A percentile compares a stretch with the other conserved stretches of the same genome.
Conservation (phyloP, 1,140 invertebrate genomes). For the Hestina assimilis region DNA sequence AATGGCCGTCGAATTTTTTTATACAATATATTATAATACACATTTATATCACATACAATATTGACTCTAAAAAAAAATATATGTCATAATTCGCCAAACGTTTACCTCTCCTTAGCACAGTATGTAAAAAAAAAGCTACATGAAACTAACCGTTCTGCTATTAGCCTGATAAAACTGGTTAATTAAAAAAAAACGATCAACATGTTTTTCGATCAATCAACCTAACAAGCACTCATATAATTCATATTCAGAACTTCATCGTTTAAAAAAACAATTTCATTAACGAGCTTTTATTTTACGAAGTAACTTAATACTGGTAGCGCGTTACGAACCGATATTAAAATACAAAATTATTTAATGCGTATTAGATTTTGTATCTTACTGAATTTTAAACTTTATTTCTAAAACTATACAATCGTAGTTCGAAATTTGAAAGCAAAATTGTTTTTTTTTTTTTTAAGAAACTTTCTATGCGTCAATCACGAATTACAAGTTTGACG, state of each 20-base stretch:
- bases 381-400: conserved; percentile 24
- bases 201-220: conserved; percentile 27
- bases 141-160: conserved; percentile 4
- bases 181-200: conserved; percentile 22
- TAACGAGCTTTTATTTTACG: conserved; percentile 49
- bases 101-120: neutral
- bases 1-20: no score
- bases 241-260: conserved; percentile 8
- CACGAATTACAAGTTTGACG: conserved; percentile 46
- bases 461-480: conserved; percentile 64
- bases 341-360: neutral
- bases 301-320: conserved; percentile 51
- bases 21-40: no score
- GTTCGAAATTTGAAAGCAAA: neutral
- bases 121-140: conserved; percentile 1
- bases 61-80: no score
- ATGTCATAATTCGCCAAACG: neutral
- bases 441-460: conserved; percentile 11
- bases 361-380: neutral
- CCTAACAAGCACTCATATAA: conserved; percentile 19
- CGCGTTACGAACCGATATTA: conserved; percentile 27
- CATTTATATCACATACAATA: no score
- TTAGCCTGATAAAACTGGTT: conserved; percentile 7
- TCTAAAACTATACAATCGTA: conserved; percentile 1
- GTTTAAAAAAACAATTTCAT: conserved; percentile 55